Conservation (phyloP, 2,888 invertebrate genomes). For the Clivina fossor region DNA sequence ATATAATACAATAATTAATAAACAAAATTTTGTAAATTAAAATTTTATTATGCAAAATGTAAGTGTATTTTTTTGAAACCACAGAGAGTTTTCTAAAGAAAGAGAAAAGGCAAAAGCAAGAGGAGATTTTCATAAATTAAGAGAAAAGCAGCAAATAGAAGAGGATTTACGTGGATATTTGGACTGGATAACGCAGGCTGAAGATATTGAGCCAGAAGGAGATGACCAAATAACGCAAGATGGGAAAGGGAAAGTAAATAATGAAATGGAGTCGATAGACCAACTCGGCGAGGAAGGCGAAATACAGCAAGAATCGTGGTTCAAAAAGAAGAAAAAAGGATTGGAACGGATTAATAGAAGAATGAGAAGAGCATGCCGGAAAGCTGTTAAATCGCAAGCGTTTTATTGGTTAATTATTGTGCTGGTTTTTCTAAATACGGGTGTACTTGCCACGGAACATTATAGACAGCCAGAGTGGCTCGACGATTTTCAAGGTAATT, state of each 20-base stretch:
- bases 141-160: constrained; percentile 98
- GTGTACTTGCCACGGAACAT: constrained; percentile 96
- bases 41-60: constrained; percentile 82
- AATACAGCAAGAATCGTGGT: constrained; percentile 76
- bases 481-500: constrained; percentile 90
- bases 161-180: constrained; percentile 97
- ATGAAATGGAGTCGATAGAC: constrained; percentile 85
- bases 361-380: constrained; percentile 88
- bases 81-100: constrained; percentile 98
- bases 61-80: constrained; percentile 55
- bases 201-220: constrained; percentile 93
- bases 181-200: constrained; percentile 99
- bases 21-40: no score
- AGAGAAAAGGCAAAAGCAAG: constrained; percentile 98
- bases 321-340: constrained; percentile 78
- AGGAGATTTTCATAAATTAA: constrained; percentile 96
- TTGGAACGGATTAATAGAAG: constrained; percentile 86
- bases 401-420: constrained; percentile 99
- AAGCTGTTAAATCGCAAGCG: constrained; percentile 94
- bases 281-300: constrained; percentile 77
- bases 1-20: no score
- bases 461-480: constrained; percentile 92
- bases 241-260: constrained; percentile 66
- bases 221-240: constrained; percentile 76
- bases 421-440: constrained; percentile 96